Evolutionary conservation across 1,140 invertebrate species (phyloP).

Genomic region (Euura lappo): DNA sequence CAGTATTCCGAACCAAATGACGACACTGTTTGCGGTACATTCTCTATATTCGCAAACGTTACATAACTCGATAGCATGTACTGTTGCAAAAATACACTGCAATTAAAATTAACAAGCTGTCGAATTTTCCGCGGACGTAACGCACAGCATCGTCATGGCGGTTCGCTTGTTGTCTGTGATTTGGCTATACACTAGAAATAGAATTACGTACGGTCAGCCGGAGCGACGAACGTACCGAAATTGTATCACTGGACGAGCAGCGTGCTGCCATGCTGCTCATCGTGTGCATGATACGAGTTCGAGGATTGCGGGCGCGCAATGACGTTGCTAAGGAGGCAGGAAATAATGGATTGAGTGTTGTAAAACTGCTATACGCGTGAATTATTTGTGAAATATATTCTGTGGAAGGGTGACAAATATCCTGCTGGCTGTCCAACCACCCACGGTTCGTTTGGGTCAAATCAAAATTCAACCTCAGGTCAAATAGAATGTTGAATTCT

Average conservation of each 20-base stretch:
- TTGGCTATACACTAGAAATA: neutral
- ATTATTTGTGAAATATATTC: neutral
- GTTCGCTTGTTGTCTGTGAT: neutral
- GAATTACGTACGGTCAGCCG: neutral
- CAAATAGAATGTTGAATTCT: too few species aligned
- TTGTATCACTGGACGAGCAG: neutral
- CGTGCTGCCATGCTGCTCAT: too few species aligned
- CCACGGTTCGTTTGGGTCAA: too few species aligned
- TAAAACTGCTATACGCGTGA: neutral
- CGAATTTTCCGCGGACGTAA: neutral
- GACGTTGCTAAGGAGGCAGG: neutral
- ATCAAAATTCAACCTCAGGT: too few species aligned
- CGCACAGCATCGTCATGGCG: neutral
- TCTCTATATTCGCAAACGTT: neutral
- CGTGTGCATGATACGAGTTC: too few species aligned
- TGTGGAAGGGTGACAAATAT: neutral
- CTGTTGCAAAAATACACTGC: neutral
- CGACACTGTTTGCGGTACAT: too few species aligned
- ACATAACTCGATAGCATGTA: neutral
- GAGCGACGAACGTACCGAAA: neutral
- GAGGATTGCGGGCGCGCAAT: neutral
- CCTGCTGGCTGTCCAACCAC: too few species aligned
- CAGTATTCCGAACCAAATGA: too few species aligned
- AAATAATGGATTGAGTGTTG: neutral
- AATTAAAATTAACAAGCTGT: constrained; percentile 6